Evolutionary conservation across 2,888 invertebrate genomes (phyloP).

Genomic region (Aleiodes alternator): DNA sequence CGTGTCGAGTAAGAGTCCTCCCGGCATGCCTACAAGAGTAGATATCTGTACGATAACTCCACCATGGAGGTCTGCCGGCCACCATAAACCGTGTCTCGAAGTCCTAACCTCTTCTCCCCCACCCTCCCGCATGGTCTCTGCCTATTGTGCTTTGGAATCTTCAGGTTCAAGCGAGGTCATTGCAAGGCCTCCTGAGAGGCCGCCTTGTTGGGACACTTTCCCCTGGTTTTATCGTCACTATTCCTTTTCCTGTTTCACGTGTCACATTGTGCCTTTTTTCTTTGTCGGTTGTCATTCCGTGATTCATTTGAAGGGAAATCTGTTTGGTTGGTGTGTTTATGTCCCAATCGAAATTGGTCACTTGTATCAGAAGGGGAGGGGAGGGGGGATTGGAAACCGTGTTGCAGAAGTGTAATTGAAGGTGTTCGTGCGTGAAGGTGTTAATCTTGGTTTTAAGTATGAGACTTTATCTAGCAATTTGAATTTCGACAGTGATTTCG

Average conservation of each 20-base stretch:
- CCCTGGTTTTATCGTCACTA: conserved; percentile 44
- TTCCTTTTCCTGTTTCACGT: too few species aligned
- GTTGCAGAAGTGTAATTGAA: conserved; percentile 55
- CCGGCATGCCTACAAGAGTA: conserved; percentile 71
- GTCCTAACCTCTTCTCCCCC: conserved; percentile 40
- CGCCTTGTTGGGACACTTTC: conserved; percentile 58
- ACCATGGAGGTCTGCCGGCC: conserved; percentile 67
- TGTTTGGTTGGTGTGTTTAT: too few species aligned
- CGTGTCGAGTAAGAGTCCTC: conserved; percentile 56
- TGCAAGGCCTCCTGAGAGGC: conserved; percentile 67
- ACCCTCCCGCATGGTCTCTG: neutral
- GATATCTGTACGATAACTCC: conserved; percentile 72
- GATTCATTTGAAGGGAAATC: too few species aligned
- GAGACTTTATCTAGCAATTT: neutral
- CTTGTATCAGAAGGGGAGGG: too few species aligned
- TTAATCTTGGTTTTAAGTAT: conserved; percentile 53
- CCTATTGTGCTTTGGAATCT: conserved; percentile 46
- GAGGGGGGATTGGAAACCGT: conserved; percentile 47
- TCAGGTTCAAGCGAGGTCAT: conserved; percentile 71
- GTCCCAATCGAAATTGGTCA: too few species aligned
- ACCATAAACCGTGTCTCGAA: conserved; percentile 49
- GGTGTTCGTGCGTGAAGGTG: conserved; percentile 59
- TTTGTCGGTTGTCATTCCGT: too few species aligned
- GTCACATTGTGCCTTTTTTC: too few species aligned
- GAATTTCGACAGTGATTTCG: neutral